A percentile compares a stretch with the other conserved stretches of the same genome.
phyloP scores from a whole-genome alignment of 2,797 vertebrate species.

The Myotis daubentonii region DNA sequence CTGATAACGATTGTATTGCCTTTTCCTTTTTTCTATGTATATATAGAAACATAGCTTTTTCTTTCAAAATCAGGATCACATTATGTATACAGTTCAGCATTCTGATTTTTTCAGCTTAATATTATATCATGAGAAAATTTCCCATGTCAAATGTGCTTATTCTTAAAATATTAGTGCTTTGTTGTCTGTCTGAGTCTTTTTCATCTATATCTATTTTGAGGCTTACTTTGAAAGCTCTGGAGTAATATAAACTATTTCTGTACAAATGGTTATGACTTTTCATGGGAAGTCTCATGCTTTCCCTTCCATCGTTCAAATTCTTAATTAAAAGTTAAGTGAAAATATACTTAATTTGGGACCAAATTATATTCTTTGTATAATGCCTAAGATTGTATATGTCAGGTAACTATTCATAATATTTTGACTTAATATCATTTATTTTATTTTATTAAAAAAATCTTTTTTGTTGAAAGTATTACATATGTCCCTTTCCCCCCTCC shows the following conservation, averaged over 20 bases:
- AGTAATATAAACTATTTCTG: neutral
- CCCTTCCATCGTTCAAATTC: constrained; percentile 12
- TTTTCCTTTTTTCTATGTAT: neutral
- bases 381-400: neutral
- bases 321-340: constrained; percentile 30
- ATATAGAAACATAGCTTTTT: neutral
- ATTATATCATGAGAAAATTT: constrained; percentile 24
- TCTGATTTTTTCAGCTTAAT: neutral
- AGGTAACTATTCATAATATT: constrained; percentile 38
- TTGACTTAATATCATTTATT: constrained; percentile 26
- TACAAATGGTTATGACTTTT: constrained; percentile 9
- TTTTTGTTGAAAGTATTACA: too few relatives aligned
- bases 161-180: constrained; percentile 13
- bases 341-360: constrained; percentile 32
- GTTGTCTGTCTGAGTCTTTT: neutral
- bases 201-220: constrained; percentile 31
- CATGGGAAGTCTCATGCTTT: neutral
- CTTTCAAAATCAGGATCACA: neutral
- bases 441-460: too few relatives aligned
- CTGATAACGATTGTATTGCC: neutral
- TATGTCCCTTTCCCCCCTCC: too few relatives aligned
- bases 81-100: constrained; percentile 17
- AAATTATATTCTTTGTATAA: constrained; percentile 25
- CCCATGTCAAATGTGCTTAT: constrained; percentile 31
- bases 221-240: constrained; percentile 16